Evolutionary conservation across 2,113 vertebrate species (phyloP).

Genomic region (Siphamia tubifer): DNA sequence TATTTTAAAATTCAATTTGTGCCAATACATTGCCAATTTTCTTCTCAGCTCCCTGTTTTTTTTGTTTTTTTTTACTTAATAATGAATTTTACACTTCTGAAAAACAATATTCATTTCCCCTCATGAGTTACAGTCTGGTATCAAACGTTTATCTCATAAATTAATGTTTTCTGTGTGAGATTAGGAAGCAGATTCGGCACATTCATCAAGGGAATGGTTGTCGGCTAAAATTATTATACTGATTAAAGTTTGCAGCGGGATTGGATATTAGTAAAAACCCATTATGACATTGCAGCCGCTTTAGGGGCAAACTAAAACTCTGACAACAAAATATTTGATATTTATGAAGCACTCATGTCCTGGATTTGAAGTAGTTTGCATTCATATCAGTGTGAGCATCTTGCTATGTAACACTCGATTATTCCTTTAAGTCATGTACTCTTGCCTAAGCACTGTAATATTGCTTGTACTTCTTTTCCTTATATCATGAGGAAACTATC

Average conservation of each 20-base stretch:
- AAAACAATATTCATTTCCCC: too few species aligned
- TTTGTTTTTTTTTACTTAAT: too few species aligned
- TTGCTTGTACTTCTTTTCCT: neutral
- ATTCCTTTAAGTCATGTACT: neutral
- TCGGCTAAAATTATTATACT: constrained; percentile 28
- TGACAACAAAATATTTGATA: neutral
- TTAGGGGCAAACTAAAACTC: neutral
- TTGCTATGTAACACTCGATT: neutral
- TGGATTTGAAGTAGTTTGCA: too few species aligned
- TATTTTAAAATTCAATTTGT: too few species aligned
- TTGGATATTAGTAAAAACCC: constrained; percentile 14
- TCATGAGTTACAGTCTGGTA: neutral
- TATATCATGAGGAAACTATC: constrained; percentile 11
- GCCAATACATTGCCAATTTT: too few species aligned
- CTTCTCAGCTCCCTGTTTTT: too few species aligned
- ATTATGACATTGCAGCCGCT: neutral
- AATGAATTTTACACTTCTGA: too few species aligned
- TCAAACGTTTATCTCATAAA: constrained; percentile 23
- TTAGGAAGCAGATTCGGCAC: constrained; percentile 16
- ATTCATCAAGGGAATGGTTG: constrained; percentile 42
- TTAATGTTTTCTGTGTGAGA: constrained; percentile 7
- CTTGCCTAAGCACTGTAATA: neutral
- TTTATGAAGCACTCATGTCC: too few species aligned
- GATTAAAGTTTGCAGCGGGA: constrained; percentile 25
- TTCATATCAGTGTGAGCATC: neutral